These are phyloP conservation scores for Palloptera scutellata DNA, from an alignment of 2,888 invertebrate genomes.

Conservation along the genomic window DNA sequence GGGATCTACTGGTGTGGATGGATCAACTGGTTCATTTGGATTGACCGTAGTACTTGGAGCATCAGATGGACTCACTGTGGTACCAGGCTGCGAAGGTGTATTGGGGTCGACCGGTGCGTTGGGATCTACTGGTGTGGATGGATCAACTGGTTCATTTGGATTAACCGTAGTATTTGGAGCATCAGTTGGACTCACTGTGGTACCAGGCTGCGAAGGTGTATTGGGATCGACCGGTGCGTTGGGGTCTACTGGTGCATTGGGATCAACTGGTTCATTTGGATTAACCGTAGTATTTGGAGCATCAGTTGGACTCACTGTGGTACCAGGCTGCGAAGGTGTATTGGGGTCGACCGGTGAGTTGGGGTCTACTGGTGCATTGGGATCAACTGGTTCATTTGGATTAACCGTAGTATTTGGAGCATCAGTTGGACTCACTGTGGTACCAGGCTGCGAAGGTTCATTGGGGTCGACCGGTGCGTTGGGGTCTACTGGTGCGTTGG, in stretches of 20 bases:
- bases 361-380: slow-evolving; percentile 30
- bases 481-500: slow-evolving; percentile 27
- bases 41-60: slow-evolving; percentile 17
- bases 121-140: slow-evolving; percentile 27
- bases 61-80: slow-evolving; percentile 13
- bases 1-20: slow-evolving; percentile 30
- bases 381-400: slow-evolving; percentile 21
- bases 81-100: slow-evolving; percentile 23
- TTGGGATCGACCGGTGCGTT: too few species aligned
- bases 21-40: slow-evolving; percentile 27
- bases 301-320: slow-evolving; percentile 21
- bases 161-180: slow-evolving; percentile 12
- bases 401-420: slow-evolving; percentile 3
- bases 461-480: slow-evolving; percentile 25
- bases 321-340: slow-evolving; percentile 26
- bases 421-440: slow-evolving; percentile 18
- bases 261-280: slow-evolving; percentile 30
- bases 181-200: slow-evolving; percentile 23
- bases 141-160: slow-evolving; percentile 26
- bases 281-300: slow-evolving; percentile 25
- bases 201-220: too few species aligned
- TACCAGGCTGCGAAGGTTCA: slow-evolving; percentile 17
- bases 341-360: slow-evolving; percentile 21
- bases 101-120: slow-evolving; percentile 24
- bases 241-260: slow-evolving; percentile 14